Conservation (phyloP, 2,797 vertebrate genomes). For the Sebastes umbrosus region DNA sequence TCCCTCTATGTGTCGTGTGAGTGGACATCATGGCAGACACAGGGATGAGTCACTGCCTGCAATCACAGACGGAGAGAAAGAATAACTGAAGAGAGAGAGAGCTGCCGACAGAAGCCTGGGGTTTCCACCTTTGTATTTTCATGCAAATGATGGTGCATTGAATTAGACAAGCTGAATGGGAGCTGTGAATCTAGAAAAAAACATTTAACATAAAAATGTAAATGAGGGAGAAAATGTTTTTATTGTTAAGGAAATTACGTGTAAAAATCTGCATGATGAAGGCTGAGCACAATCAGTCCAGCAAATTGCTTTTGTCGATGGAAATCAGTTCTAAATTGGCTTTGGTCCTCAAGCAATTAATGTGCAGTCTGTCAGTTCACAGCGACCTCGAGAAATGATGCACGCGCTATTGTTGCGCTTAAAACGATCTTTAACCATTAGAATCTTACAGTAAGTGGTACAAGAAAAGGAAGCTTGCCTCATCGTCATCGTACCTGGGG, state of each 20-base stretch:
- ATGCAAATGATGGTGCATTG: conserved; percentile 16
- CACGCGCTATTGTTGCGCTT: not conserved
- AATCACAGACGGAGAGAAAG: conserved; percentile 18
- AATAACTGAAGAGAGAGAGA: not conserved
- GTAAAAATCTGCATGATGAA: not conserved
- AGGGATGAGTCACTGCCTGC: conserved; percentile 57
- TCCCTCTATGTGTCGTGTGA: conserved; percentile 12
- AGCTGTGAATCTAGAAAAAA: not conserved
- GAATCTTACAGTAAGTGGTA: not conserved
- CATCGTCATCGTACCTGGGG: not conserved
- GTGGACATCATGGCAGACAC: conserved; percentile 29
- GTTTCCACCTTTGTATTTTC: conserved; percentile 27
- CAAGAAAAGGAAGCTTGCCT: not conserved
- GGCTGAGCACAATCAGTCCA: not conserved
- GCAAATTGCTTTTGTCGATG: not conserved
- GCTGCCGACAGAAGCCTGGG: conserved; percentile 18
- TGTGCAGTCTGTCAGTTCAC: not conserved
- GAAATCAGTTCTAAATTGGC: conserved; percentile 6
- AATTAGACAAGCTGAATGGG: not conserved
- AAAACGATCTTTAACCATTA: not conserved
- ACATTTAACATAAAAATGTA: not conserved
- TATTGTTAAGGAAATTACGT: not conserved
- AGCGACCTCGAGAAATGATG: not conserved
- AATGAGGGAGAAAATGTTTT: conserved; percentile 6
- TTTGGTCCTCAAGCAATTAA: not conserved